phyloP scores from a whole-genome alignment of 2,113 vertebrate species.

The Brachypteracias leptosomus region DNA sequence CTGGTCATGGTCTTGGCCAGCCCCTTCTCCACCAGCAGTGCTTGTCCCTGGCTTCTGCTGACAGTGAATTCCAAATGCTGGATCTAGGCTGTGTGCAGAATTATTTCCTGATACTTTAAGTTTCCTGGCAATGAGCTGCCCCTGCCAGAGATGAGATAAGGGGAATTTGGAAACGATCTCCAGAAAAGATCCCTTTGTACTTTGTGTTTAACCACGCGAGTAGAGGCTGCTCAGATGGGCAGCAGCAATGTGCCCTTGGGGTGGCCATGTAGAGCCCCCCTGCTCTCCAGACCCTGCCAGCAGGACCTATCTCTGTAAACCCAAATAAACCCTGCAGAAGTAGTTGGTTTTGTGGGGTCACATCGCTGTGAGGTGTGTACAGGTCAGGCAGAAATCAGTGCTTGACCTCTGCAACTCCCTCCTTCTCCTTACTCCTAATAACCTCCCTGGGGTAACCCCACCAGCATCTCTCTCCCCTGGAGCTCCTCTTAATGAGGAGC shows the following conservation, averaged over 20 bases:
- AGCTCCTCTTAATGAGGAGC: neutral
- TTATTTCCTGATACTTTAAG: neutral
- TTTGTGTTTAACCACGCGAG: neutral
- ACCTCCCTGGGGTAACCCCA: too few species aligned
- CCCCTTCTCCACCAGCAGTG: neutral
- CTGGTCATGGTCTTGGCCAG: neutral
- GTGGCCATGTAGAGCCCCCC: neutral
- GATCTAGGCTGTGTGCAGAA: neutral
- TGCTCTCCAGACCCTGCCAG: neutral
- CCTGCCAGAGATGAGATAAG: neutral
- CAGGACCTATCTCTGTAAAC: neutral
- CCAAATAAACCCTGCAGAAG: neutral
- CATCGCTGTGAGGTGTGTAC: accelerated
- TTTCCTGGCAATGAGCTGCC: neutral
- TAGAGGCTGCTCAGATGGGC: accelerated
- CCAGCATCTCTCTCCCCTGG: neutral
- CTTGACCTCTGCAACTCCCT: neutral
- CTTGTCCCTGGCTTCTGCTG: neutral
- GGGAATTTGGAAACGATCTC: neutral
- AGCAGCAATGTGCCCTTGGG: neutral
- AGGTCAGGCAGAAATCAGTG: neutral
- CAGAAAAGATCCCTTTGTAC: neutral
- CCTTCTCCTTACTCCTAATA: neutral
- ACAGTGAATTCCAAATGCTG: neutral
- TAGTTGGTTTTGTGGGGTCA: neutral